Evolutionary conservation across 2,888 invertebrate species (phyloP).

Genomic region (Unio delphinus): DNA sequence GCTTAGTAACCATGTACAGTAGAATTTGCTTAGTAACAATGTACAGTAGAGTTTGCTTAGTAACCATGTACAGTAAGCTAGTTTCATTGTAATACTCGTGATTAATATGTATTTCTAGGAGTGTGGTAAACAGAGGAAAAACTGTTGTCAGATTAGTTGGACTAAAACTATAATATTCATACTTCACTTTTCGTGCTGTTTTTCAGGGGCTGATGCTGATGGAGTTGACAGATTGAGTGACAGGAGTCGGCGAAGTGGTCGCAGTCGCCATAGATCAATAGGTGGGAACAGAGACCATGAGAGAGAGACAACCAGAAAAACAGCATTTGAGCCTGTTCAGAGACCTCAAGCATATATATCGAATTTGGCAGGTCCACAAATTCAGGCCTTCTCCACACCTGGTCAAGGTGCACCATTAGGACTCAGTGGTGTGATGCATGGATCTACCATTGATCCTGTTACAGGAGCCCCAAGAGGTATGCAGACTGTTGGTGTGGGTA

Average conservation of each 20-base stretch:
- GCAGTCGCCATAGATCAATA: conserved; percentile 22
- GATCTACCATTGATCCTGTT: neutral
- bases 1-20: too few relatives aligned
- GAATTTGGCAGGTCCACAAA: conserved; percentile 28
- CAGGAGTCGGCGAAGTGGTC: conserved; percentile 30
- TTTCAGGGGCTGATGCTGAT: conserved; percentile 32
- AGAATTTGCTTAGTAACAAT: too few relatives aligned
- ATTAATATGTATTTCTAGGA: conserved; percentile 4
- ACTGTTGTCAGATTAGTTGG: neutral
- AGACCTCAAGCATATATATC: conserved; percentile 44
- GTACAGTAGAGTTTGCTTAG: too few relatives aligned
- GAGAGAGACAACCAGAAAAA: conserved; percentile 25
- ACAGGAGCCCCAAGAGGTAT: neutral
- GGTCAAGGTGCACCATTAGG: conserved; percentile 8
- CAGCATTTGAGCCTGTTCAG: conserved; percentile 57
- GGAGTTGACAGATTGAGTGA: conserved; percentile 20
- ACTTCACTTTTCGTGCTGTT: neutral
- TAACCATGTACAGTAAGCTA: too few relatives aligned
- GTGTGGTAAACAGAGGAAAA: neutral
- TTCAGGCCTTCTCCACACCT: conserved; percentile 24
- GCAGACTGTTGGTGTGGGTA: conserved; percentile 7
- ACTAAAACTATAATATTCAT: neutral
- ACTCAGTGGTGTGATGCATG: neutral
- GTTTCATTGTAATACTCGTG: neutral
- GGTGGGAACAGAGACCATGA: conserved; percentile 13